These are phyloP conservation scores for Eulithis prunata DNA, from an alignment of 2,888 invertebrate species.

Conservation along the genomic window DNA sequence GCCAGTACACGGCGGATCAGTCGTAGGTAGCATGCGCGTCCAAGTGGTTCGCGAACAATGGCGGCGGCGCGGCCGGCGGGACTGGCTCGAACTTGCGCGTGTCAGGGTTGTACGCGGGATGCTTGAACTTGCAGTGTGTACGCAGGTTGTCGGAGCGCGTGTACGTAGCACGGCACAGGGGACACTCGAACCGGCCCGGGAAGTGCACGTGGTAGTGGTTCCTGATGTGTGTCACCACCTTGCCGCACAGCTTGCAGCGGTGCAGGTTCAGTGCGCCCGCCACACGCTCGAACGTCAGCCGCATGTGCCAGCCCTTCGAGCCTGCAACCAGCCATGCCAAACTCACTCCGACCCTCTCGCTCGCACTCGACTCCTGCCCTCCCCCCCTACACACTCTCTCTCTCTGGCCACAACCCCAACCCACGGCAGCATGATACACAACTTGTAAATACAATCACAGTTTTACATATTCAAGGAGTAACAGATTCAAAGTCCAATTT, in stretches of 20 bases:
- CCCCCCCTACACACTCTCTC: not conserved
- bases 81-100: constrained; percentile 92
- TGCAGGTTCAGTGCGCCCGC: constrained; percentile 96
- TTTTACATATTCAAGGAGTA: constrained; percentile 18
- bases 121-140: constrained; percentile 96
- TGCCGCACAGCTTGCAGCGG: constrained; percentile 97
- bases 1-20: constrained; percentile 78
- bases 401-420: constrained; percentile 5
- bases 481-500: constrained; percentile 39
- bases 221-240: constrained; percentile 97
- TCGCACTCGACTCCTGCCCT: not conserved
- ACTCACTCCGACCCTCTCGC: constrained; percentile 24
- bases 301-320: constrained; percentile 98
- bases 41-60: constrained; percentile 84
- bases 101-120: constrained; percentile 93
- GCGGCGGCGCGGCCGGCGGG: constrained; percentile 77
- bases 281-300: constrained; percentile 96
- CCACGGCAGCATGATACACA: constrained; percentile 13
- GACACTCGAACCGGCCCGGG: constrained; percentile 96
- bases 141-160: constrained; percentile 96
- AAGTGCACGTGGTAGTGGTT: constrained; percentile 98
- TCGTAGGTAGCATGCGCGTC: constrained; percentile 60
- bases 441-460: constrained; percentile 8
- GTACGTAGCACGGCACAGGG: constrained; percentile 95
- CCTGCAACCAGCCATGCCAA: constrained; percentile 88